Evolutionary conservation across 2,888 invertebrate genomes (phyloP), one percentile per base, ranked within the genome.

Genomic region (Ommatoiulus sabulosus): DNA sequence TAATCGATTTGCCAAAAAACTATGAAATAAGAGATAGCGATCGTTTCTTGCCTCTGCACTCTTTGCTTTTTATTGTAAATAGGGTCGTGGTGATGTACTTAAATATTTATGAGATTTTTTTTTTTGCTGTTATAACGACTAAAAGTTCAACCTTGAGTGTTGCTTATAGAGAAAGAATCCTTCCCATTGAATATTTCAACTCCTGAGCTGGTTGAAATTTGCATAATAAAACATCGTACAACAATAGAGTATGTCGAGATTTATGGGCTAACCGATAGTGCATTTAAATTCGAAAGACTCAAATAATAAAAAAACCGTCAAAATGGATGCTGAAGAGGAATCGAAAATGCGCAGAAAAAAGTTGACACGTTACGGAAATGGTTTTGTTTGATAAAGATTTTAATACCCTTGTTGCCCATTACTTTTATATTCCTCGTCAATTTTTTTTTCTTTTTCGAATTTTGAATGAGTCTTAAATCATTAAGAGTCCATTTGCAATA

Each of bases 171-270:
- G 46, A 85, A 84, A 80, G 44, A 85, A 72, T 72, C 85, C n/a
- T 44, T 44, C 85, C 85, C 46, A 20, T 85, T 85, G 85, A 85
- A 85, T 85, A 85, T 85, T 85, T 20, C 17, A 85, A n/a, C 85
- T 44, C 46, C n/a, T 85, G 85, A 85, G 44, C 17, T 7, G 44
- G 85, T 46, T 44, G 43, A 44, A 85, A 85, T 85, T 85, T 85
- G 85, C 85, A 85, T 85, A 85, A 85, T 85, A 85, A 85, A 85
- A 85, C 85, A 20, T 44, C 44, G 85, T 85, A 85, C 85, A 85
- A 85, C 46, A 85, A 85, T 72, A 20, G 44, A 44, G 8, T 85
- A 20, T 84, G 84, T 44, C 44, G 85, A 46, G 46, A 85, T 85
- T 72, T 72, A 72, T 72, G 72, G 24, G 72, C 72, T 72, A 72